Conservation (phyloP, 2,113 vertebrate genomes). For the Puma concolor region DNA sequence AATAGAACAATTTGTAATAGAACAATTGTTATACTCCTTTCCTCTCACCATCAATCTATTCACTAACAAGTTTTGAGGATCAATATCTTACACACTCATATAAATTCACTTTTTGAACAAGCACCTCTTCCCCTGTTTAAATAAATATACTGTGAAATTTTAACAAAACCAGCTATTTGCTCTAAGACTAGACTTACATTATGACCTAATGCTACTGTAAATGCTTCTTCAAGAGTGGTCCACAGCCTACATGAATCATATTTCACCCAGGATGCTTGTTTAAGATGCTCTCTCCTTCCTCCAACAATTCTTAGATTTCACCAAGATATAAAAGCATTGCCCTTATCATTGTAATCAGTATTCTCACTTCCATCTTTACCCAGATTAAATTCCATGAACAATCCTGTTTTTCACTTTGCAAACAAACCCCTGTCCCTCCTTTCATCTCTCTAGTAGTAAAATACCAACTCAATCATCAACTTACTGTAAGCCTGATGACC, state of each 20-base stretch:
- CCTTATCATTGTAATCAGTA: background rate
- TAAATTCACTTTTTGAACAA: constrained; percentile 16
- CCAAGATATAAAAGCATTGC: background rate
- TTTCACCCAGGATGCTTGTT: background rate
- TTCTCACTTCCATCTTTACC: background rate
- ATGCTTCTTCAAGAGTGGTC: background rate
- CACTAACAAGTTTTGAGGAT: background rate
- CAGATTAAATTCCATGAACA: background rate
- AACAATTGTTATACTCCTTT: constrained; percentile 7
- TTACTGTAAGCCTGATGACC: background rate
- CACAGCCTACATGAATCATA: background rate
- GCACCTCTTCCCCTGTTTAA: background rate
- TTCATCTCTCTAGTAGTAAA: background rate
- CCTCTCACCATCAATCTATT: background rate
- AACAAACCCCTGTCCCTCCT: background rate
- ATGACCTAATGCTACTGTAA: background rate
- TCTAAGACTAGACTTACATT: background rate
- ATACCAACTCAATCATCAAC: background rate
- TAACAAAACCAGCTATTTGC: constrained; percentile 22
- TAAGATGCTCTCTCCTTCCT: background rate
- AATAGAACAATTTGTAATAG: background rate
- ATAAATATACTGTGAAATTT: constrained; percentile 19
- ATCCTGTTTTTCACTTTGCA: constrained; percentile 4
- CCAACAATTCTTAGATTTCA: background rate
- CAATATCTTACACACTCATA: background rate